A percentile compares a stretch with the other conserved stretches of the same genome.
Evolutionary conservation across 2,797 vertebrate genomes (phyloP).

Genomic region (Rhabdophis nuchalis): DNA sequence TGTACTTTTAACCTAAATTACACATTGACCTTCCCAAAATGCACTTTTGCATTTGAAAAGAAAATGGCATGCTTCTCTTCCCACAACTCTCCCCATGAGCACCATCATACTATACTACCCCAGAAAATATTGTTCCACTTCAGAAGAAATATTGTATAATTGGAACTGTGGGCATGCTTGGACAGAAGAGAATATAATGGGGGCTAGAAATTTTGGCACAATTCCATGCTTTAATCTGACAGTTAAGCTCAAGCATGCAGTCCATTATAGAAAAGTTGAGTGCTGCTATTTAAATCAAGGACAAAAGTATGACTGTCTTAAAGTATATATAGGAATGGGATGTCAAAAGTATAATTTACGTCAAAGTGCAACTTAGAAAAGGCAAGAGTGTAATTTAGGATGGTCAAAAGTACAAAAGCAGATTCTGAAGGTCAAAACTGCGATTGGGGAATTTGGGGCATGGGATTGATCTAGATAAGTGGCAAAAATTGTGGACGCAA

Average conservation of each 20-base stretch:
- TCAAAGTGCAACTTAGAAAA: not conserved
- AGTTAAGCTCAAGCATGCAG: not conserved
- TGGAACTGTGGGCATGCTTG: not conserved
- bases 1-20: not conserved
- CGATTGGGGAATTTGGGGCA: not conserved
- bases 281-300: not conserved
- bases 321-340: not conserved
- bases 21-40: not conserved
- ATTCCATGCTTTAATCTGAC: not conserved
- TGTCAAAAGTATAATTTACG: not conserved
- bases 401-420: not conserved
- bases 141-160: not conserved
- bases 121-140: not conserved
- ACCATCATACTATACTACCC: not conserved
- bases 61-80: not conserved
- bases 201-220: not conserved
- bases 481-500: too few relatives aligned
- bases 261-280: not conserved
- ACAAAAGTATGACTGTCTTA: not conserved
- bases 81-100: not conserved
- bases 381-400: not conserved
- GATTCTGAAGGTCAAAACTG: not conserved
- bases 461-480: too few relatives aligned
- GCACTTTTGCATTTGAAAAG: not conserved
- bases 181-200: too few relatives aligned